phyloP scores from a whole-genome alignment of 2,888 invertebrate genomes.

The Sesia bembeciformis region DNA sequence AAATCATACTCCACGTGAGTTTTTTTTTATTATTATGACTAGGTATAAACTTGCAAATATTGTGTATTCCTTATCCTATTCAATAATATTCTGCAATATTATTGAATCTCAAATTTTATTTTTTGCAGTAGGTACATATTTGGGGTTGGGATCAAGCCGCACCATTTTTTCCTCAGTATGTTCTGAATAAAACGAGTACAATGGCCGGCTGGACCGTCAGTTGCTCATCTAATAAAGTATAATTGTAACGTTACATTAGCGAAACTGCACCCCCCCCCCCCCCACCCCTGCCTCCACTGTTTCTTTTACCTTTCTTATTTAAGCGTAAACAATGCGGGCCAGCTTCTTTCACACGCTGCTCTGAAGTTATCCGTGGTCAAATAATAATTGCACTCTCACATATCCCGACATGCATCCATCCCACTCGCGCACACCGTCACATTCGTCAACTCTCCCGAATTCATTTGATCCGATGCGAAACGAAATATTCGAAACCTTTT shows the following conservation, averaged over 20 bases:
- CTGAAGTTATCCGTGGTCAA: conserved; percentile 72
- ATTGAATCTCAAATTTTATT: no score
- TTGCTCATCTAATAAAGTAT: conserved; percentile 44
- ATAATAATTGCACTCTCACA: conserved; percentile 69
- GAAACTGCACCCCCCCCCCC: conserved; percentile 38
- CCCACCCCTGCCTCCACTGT: conserved; percentile 37
- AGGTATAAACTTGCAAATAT: neutral
- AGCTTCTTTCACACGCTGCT: conserved; percentile 71
- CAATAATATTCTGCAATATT: no score
- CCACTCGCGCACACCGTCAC: conserved; percentile 38
- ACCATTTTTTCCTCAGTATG: no score
- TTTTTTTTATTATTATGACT: neutral
- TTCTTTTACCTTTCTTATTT: conserved; percentile 68
- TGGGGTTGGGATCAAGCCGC: no score
- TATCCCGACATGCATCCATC: conserved; percentile 34
- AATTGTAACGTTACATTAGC: conserved; percentile 55
- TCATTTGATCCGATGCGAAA: conserved; percentile 71
- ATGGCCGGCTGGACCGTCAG: conserved; percentile 24
- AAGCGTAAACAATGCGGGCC: conserved; percentile 68
- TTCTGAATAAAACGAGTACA: conserved; percentile 12
- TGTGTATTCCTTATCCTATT: neutral
- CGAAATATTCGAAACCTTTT: conserved; percentile 71
- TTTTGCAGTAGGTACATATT: no score
- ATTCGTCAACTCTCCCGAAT: conserved; percentile 49
- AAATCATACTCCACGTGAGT: conserved; percentile 9